Percentiles rank a stretch among this genome's conserved stretches.
phyloP scores from a whole-genome alignment of 30 jellyfish, hydroid and myxozoan genomes.

The Catostylus mosaicus region DNA sequence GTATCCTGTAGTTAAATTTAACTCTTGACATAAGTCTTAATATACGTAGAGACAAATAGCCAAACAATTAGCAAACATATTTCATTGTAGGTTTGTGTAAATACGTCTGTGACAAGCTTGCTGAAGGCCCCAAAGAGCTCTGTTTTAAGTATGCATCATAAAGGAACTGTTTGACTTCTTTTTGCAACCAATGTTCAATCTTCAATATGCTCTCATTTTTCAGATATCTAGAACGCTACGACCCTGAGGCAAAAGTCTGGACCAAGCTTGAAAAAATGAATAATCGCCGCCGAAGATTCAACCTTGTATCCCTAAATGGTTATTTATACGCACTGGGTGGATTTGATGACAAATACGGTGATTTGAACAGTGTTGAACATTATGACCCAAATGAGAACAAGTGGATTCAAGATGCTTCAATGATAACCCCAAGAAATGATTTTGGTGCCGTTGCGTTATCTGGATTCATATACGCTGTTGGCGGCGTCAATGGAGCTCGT shows the following conservation, averaged over 20 bases:
- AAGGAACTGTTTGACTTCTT: too few species aligned
- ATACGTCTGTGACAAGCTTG: too few species aligned
- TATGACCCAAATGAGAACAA: constrained; percentile 50
- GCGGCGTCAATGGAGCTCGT: constrained; percentile 86
- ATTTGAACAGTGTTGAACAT: constrained; percentile 73
- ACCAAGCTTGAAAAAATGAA: constrained; percentile 74
- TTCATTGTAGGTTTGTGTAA: too few species aligned
- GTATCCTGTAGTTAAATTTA: too few species aligned
- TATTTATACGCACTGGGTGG: constrained; percentile 94
- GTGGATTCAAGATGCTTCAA: constrained; percentile 83
- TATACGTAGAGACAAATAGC: too few species aligned
- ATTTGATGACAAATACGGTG: constrained; percentile 87
- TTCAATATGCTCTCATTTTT: too few species aligned
- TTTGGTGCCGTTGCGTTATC: constrained; percentile 89
- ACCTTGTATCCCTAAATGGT: constrained; percentile 63
- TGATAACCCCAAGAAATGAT: constrained; percentile 87
- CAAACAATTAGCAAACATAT: too few species aligned
- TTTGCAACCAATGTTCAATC: too few species aligned
- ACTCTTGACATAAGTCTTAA: too few species aligned
- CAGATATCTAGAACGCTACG: constrained; percentile 85
- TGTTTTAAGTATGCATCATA: too few species aligned
- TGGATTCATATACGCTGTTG: constrained; percentile 87
- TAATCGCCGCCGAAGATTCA: constrained; percentile 86
- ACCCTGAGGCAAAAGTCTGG: constrained; percentile 76
- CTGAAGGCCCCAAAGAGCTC: too few species aligned